Percentiles rank a stretch among this genome's conserved stretches.
Conservation (phyloP, 1,140 invertebrate species). For the Nephila pilipes region DNA sequence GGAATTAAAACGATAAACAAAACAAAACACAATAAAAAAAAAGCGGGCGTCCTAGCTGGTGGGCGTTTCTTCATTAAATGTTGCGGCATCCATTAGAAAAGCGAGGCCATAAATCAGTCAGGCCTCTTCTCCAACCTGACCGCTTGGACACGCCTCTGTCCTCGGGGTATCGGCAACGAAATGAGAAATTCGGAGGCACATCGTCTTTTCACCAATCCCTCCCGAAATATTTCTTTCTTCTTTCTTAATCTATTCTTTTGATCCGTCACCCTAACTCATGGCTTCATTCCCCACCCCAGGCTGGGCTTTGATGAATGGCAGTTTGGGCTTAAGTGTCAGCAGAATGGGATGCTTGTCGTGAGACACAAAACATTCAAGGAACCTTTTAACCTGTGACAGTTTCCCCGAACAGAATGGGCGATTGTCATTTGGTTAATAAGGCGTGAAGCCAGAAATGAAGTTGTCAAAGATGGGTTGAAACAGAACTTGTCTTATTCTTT, state of each 20-base stretch:
- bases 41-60: constrained; percentile 44
- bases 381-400: background rate
- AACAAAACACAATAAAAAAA: background rate
- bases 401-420: background rate
- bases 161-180: constrained; percentile 27
- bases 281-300: background rate
- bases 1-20: constrained; percentile 22
- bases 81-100: constrained; percentile 76
- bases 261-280: background rate
- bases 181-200: constrained; percentile 74
- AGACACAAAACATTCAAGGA: background rate
- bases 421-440: constrained; percentile 13
- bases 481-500: background rate
- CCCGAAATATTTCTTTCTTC: constrained; percentile 6
- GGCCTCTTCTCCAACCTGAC: constrained; percentile 23
- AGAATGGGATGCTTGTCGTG: constrained; percentile 7
- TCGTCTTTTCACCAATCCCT: constrained; percentile 65
- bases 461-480: background rate
- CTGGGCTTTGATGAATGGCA: background rate
- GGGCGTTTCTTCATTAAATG: constrained; percentile 77
- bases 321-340: background rate
- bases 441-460: constrained; percentile 8
- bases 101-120: constrained; percentile 70
- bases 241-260: constrained; percentile 41
- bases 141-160: constrained; percentile 62